Evolutionary conservation across 2,797 vertebrate species (phyloP).

Genomic region (Danio choprae): DNA sequence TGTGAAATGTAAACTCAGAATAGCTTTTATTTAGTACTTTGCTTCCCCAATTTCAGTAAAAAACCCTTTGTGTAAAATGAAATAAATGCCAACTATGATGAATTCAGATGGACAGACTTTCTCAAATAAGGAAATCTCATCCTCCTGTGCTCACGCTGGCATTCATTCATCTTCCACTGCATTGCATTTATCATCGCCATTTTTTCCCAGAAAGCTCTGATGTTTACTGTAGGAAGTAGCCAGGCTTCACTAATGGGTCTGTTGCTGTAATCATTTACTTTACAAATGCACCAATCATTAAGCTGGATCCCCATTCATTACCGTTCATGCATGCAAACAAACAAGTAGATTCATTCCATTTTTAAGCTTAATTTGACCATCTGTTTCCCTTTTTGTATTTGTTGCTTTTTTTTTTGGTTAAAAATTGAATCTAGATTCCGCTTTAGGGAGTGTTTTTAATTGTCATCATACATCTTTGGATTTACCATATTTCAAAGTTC

Average conservation of each 20-base stretch:
- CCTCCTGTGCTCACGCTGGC: constrained; percentile 36
- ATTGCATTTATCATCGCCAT: constrained; percentile 54
- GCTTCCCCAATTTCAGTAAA: neutral
- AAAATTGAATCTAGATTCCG: neutral
- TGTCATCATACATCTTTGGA: neutral
- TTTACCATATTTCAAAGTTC: constrained; percentile 17
- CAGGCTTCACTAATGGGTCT: constrained; percentile 62
- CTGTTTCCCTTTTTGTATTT: constrained; percentile 2
- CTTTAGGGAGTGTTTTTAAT: neutral
- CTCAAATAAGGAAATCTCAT: constrained; percentile 52
- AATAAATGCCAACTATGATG: constrained; percentile 4
- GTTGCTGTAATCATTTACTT: constrained; percentile 62
- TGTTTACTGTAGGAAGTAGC: constrained; percentile 50
- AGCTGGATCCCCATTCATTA: constrained; percentile 56
- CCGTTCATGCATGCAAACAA: constrained; percentile 56
- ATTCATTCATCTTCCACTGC: constrained; percentile 52
- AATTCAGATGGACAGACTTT: constrained; percentile 39
- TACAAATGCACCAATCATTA: constrained; percentile 55
- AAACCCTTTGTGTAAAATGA: neutral
- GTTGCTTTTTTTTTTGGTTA: neutral
- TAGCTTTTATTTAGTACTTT: neutral
- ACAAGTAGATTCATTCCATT: constrained; percentile 53
- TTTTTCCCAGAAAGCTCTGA: constrained; percentile 52
- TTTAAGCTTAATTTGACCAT: neutral
- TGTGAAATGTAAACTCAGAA: too few relatives aligned